Evolutionary conservation across 1,140 invertebrate genomes (phyloP), one percentile per base, ranked within the genome.

Genomic region (Cheumatopsyche charites): DNA sequence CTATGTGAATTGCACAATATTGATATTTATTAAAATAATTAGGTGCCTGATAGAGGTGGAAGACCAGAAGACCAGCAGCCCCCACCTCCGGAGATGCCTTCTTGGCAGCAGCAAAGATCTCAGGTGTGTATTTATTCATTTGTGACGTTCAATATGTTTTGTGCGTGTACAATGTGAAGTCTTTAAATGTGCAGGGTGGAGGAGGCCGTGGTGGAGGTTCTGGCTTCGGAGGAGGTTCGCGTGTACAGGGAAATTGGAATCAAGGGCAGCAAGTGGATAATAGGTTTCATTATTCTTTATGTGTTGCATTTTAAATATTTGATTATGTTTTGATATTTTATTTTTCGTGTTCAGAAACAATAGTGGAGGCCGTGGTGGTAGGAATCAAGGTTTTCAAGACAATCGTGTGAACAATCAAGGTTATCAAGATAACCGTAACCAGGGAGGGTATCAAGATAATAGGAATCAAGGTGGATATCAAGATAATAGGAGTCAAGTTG

Each of bases 71-170:
- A 98, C 79, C 90, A 94, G 78, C 91, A 94, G 73, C 89, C 94
- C 3, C 96, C 96, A 0, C 94, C 95, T 4, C 94, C 94, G 11
- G 96, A 98, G 86, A 97, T 98, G 94, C 96, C 96, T 9, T 90
- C 92, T 0, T 98, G 95, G 92, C 89, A 92, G 78, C 91, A 94
- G 69, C 79, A 82, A 61, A 76, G 79, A 69, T 70, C 79, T 6
- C 74, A 73, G 66, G 76, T 77, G 17, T 12, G 15, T 26, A 52
- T 66, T 58, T 13, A 19, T 19, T 19, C 15, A 19, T 9, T 19
- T 9, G n/a, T 36, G 19, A 63, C 9, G 29, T 9, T 23, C 12
- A 23, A 15, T 23, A 15, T 21, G 19, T 15, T 15, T 45, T 63
- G 29, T 41, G 9, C 15, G 13, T 45, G 15, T 42, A 42, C 29